phyloP scores from a whole-genome alignment of 64 coral and sea anemone species.

The Dendrophyllia cribrosa region DNA sequence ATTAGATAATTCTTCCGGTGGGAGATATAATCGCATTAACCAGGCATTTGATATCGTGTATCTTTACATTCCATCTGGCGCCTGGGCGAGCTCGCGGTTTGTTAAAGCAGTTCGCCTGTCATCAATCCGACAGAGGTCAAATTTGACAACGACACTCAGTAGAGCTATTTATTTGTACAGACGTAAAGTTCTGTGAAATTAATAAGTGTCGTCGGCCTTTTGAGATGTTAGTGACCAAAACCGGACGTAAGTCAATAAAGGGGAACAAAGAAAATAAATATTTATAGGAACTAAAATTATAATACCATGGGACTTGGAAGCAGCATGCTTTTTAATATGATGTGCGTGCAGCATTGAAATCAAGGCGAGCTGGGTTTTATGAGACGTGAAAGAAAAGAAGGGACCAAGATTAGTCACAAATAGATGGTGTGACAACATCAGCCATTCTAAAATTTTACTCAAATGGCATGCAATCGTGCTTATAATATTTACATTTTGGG shows the following conservation, averaged over 20 bases:
- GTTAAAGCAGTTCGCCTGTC: conserved; percentile 14
- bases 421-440: too few relatives aligned
- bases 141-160: conserved; percentile 5
- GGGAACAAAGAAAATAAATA: neutral
- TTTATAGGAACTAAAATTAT: neutral
- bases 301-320: too few relatives aligned
- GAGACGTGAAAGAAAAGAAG: too few relatives aligned
- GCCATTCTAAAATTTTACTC: too few relatives aligned
- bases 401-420: too few relatives aligned
- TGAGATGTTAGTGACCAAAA: conserved; percentile 1
- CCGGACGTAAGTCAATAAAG: neutral
- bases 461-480: too few relatives aligned
- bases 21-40: conserved; percentile 67
- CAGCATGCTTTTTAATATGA: too few relatives aligned
- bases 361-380: too few relatives aligned
- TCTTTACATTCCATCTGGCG: conserved; percentile 72
- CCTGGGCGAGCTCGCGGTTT: conserved; percentile 31
- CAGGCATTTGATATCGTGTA: conserved; percentile 57
- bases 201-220: conserved; percentile 83
- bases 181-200: conserved; percentile 56
- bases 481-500: too few relatives aligned
- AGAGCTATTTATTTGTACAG: conserved; percentile 25
- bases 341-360: too few relatives aligned
- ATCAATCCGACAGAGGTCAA: neutral
- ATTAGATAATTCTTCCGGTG: conserved; percentile 87